A percentile compares a stretch with the other conserved stretches of the same genome.
phyloP scores from a whole-genome alignment of 2,888 invertebrate genomes.

The Dioctria linearis region DNA sequence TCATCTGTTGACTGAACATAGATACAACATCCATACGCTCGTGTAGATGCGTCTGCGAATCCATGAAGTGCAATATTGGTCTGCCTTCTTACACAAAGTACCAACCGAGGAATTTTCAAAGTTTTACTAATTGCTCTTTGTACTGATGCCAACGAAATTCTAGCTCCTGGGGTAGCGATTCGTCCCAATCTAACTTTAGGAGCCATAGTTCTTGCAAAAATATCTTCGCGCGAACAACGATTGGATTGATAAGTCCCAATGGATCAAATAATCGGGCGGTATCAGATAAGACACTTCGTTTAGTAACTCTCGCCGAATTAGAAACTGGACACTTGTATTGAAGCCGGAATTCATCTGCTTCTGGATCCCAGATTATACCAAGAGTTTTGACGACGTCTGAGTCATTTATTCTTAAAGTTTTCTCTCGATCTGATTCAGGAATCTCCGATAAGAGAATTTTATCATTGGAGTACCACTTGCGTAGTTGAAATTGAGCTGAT shows the following conservation, averaged over 20 bases:
- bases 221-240: too few relatives aligned
- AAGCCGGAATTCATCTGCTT: background rate
- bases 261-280: slow-evolving; percentile 31
- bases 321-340: slow-evolving; percentile 1
- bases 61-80: too few relatives aligned
- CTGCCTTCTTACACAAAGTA: background rate
- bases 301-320: background rate
- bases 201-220: slow-evolving; percentile 19
- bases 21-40: too few relatives aligned
- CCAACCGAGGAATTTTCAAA: background rate
- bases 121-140: background rate
- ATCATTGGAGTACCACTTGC: slow-evolving; percentile 58
- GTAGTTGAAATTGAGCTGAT: slow-evolving; percentile 54
- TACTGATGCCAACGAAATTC: background rate
- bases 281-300: background rate
- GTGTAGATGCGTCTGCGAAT: too few relatives aligned
- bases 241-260: slow-evolving; percentile 12
- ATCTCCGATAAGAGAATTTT: background rate
- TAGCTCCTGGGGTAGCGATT: background rate
- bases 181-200: slow-evolving; percentile 22
- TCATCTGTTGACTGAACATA: background rate
- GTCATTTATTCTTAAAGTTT: background rate
- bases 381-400: background rate
- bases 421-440: background rate
- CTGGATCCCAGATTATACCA: slow-evolving; percentile 52